These are phyloP conservation scores for Drosophila subquinaria DNA, from an alignment of 2,888 invertebrate genomes.

Conservation along the genomic window DNA sequence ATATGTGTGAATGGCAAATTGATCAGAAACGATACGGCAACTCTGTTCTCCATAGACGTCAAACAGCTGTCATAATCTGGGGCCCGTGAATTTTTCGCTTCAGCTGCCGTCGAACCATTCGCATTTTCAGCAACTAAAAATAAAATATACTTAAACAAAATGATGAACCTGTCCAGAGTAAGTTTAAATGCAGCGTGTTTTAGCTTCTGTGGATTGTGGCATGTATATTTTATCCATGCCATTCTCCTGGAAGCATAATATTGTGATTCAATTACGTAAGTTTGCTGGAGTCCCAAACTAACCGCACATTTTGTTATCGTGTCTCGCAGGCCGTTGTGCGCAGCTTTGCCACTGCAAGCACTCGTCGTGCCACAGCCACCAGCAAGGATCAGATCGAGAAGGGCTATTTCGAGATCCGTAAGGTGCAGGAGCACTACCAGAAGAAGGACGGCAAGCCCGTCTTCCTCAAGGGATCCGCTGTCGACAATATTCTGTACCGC, in stretches of 20 bases:
- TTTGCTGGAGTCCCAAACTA: slow-evolving; percentile 55
- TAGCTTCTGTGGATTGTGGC: background rate
- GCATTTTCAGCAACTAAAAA: slow-evolving; percentile 50
- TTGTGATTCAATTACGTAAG: slow-evolving; percentile 77
- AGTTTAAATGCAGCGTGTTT: slow-evolving; percentile 42
- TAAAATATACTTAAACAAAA: slow-evolving; percentile 57
- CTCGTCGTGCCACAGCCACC: slow-evolving; percentile 63
- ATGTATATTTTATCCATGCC: background rate
- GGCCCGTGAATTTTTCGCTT: slow-evolving; percentile 56
- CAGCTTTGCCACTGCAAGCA: slow-evolving; percentile 78
- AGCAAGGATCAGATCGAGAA: slow-evolving; percentile 77
- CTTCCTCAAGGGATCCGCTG: slow-evolving; percentile 86
- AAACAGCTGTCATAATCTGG: slow-evolving; percentile 68
- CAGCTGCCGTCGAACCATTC: slow-evolving; percentile 30
- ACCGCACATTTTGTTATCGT: slow-evolving; percentile 59
- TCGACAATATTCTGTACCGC: slow-evolving; percentile 86
- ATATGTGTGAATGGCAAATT: slow-evolving; percentile 38
- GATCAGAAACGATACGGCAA: slow-evolving; percentile 45
- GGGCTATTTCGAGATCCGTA: slow-evolving; percentile 80
- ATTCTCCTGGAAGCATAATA: slow-evolving; percentile 10
- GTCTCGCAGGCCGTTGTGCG: slow-evolving; percentile 81
- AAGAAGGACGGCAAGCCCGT: slow-evolving; percentile 86
- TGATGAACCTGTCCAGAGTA: slow-evolving; percentile 84
- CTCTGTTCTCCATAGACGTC: slow-evolving; percentile 61
- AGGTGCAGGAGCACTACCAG: slow-evolving; percentile 84